Base-by-base conservation (phyloP, 92 coral and sea anemone genomes). In the Paramuricea clavata region DNA sequence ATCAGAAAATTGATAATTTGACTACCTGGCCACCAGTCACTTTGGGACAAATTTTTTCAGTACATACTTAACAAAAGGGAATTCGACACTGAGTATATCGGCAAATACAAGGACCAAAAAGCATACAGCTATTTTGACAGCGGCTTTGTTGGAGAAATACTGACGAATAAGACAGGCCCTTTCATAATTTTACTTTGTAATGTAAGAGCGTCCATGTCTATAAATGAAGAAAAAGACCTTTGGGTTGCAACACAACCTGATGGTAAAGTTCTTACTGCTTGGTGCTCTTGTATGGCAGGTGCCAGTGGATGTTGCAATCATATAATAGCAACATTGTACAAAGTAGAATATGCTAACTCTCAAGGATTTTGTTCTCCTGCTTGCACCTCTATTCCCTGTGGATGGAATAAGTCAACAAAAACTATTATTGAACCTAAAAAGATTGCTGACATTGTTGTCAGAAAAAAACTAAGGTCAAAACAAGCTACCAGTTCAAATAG, bases 81-180 rank as follows among this genome's bases (percentile, higher is more conserved):
- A 15, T 68, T 68, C 44, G 25, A 68, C 74, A 68, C 42, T 6
- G 41, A 68, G 36, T 68, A 68, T 68, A 68, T 68, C 44, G 41
- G 74, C 19, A 68, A 68, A 68, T 26, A 7, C 36, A 68, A 68
- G 23, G 74, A 68, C n/a, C 74, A 68, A 31, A 68, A 68, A 21
- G 74, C 74, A 35, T 68, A 68, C 44, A 68, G 74, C 15, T 68
- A 68, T 21, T 68, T 68, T 68, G 74, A 68, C n/a, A n/a, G n/a
- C n/a, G n/a, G n/a, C n/a, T n/a, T n/a, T n/a, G n/a, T n/a, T n/a
- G n/a, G n/a, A n/a, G n/a, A n/a, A n/a, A n/a, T n/a, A n/a, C n/a
- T n/a, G n/a, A n/a, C n/a, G n/a, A n/a, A n/a, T n/a, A n/a, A 68
- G 27, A 68, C 42, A 68, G 74, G 12, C 9, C 19, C 17, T 21